Base-by-base conservation (phyloP, 2,797 vertebrate species). In the Catostomus latipinnis region DNA sequence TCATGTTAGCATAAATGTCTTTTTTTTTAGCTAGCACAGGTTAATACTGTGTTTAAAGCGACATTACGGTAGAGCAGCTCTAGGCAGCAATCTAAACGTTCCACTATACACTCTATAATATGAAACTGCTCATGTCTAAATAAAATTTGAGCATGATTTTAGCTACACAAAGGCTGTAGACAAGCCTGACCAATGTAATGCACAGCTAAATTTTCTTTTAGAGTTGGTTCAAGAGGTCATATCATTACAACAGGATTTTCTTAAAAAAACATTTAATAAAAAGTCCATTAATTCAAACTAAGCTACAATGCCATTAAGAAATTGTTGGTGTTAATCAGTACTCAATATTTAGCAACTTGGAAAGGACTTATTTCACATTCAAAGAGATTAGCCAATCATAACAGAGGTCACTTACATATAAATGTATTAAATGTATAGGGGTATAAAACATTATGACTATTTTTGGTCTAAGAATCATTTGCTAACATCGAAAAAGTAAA, bases 1-100 rank as follows among this genome's bases (percentile, higher is more conserved):
- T 16, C 50, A 46, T 57, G 54, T 70, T 78, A 52, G 67, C 13
- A 46, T 52, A 52, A 69, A 60, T 46, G 60, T 45, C 63, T 58
- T 49, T 67, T 60, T 9, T 57, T 11, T 10, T 18, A 57, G n/a
- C 34, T 22, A 22, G 3, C 11, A 48, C n/a, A n/a, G 10, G 34
- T 18, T 67, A n/a, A 18, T 16, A 9, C 10, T 34, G 34, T 1
- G 61, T 49, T 49, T 22, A 48, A 50, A 49, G 8, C 0, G 5
- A 10, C 34, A 11, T 12, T 76, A 49, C 2, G 22, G 43, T n/a
- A 57, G 5, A 76, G 54, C 0, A 6, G 16, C 12, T 8, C 2
- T 9, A 53, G 10, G 3, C 53, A 13, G 53, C 6, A 13, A 54
- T 9, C 5, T 5, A 54, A 13, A 54, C 13, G 34, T 34, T 34